These are phyloP conservation scores for Melanocharis versteri DNA, from an alignment of 2,113 vertebrate species.

Conservation along the genomic window DNA sequence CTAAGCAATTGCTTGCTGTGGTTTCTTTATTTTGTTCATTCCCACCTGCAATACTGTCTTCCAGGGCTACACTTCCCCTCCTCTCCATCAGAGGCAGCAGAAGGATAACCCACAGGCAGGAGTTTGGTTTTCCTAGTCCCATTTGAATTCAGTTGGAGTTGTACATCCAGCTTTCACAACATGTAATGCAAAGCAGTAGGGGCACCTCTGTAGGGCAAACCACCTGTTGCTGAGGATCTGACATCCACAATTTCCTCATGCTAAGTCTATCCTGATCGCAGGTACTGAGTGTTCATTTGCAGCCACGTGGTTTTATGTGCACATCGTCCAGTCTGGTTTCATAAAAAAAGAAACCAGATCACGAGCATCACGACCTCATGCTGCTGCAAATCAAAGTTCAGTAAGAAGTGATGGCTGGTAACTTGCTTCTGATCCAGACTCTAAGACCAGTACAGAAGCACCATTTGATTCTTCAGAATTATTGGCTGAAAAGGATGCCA, in stretches of 20 bases:
- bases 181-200: not conserved
- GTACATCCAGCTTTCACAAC: not conserved
- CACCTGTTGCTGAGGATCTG: not conserved
- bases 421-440: not conserved
- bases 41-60: not conserved
- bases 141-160: not conserved
- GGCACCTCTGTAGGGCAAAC: not conserved
- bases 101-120: not conserved
- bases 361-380: not conserved
- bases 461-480: not conserved
- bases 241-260: not conserved
- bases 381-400: not conserved
- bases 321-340: not conserved
- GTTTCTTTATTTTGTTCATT: not conserved
- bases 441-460: not conserved
- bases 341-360: not conserved
- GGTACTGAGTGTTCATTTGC: not conserved
- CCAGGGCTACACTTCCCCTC: not conserved
- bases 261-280: not conserved
- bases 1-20: not conserved
- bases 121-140: not conserved
- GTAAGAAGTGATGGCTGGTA: not conserved
- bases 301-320: not conserved
- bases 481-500: not conserved
- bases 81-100: not conserved